Percentiles rank a stretch among this genome's conserved stretches.
phyloP scores from a whole-genome alignment of 2,888 invertebrate genomes.

The Alitta virens region DNA sequence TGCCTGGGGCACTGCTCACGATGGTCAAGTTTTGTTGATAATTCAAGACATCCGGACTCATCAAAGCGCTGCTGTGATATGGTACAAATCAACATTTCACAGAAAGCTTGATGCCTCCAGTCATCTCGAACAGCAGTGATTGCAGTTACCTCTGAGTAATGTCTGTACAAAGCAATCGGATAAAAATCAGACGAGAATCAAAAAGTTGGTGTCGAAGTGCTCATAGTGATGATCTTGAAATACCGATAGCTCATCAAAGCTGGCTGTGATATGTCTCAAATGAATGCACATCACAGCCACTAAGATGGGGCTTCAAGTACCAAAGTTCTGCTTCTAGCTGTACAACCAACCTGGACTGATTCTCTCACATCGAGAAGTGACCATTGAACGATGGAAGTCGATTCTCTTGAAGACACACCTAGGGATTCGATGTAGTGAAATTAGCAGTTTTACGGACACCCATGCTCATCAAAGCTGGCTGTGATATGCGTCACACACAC shows the following conservation, averaged over 20 bases:
- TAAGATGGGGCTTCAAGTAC: slow-evolving; percentile 62
- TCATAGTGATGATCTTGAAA: background rate
- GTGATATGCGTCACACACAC: slow-evolving; percentile 44
- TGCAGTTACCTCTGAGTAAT: no score
- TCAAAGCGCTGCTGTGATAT: slow-evolving; percentile 92
- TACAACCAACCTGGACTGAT: no score
- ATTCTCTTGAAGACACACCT: no score
- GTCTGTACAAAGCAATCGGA: no score
- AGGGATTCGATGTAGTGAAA: no score
- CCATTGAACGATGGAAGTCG: no score
- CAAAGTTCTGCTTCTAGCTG: no score
- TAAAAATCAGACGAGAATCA: background rate
- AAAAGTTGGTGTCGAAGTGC: no score
- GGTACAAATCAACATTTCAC: slow-evolving; percentile 69
- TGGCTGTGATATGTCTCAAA: slow-evolving; percentile 92
- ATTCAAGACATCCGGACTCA: slow-evolving; percentile 40
- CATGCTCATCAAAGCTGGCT: slow-evolving; percentile 65
- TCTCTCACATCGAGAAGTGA: no score
- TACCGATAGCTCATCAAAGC: slow-evolving; percentile 71
- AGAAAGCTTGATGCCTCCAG: slow-evolving; percentile 70
- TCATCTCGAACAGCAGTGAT: background rate
- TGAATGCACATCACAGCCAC: slow-evolving; percentile 79
- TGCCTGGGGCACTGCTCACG: no score
- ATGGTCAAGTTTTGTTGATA: slow-evolving; percentile 1
- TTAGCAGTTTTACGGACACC: no score